These are phyloP conservation scores for Leucosticte australis DNA, from an alignment of 2,113 vertebrate species.

Conservation along the genomic window DNA sequence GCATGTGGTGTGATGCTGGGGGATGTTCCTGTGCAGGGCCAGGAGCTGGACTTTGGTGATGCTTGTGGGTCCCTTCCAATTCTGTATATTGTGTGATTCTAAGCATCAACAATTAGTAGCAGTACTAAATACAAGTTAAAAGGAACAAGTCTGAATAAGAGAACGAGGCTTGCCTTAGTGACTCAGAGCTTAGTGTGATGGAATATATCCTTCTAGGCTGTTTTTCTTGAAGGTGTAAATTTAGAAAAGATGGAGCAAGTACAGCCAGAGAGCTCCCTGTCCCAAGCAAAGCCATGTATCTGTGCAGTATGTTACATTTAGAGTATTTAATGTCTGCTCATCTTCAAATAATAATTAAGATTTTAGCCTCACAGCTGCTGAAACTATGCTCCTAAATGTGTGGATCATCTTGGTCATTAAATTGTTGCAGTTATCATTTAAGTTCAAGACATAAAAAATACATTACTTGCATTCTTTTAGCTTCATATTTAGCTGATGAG, in stretches of 20 bases:
- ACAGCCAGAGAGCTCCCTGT: neutral
- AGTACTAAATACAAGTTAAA: neutral
- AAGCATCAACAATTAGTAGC: neutral
- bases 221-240: neutral
- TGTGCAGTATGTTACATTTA: neutral
- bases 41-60: accelerated
- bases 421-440: neutral
- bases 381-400: neutral
- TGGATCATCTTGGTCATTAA: neutral
- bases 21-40: neutral
- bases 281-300: neutral
- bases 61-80: neutral
- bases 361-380: neutral
- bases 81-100: neutral
- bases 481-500: neutral
- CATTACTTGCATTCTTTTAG: neutral
- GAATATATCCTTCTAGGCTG: neutral
- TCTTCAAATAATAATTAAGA: neutral
- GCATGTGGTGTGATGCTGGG: neutral
- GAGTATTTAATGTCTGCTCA: neutral
- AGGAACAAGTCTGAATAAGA: neutral
- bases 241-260: neutral
- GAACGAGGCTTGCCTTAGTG: neutral
- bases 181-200: neutral
- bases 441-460: neutral